Percentiles rank a stretch among this genome's conserved stretches.
Conservation (phyloP, 2,113 vertebrate genomes). For the Mobula birostris region DNA sequence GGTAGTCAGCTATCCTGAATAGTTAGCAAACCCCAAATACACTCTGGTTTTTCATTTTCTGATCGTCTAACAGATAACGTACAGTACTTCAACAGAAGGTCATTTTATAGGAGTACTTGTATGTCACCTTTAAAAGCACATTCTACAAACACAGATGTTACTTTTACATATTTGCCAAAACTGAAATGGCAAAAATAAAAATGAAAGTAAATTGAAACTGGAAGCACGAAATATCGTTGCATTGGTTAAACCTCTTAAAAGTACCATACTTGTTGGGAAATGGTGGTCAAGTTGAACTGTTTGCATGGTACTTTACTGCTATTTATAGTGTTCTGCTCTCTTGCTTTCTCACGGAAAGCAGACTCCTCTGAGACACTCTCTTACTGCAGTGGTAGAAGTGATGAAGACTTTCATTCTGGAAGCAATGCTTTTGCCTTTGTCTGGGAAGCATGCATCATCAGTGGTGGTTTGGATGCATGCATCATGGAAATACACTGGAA, state of each 20-base stretch:
- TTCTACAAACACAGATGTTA: background rate
- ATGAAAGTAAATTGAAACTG: background rate
- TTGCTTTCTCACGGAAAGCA: background rate
- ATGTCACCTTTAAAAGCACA: background rate
- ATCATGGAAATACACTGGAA: background rate
- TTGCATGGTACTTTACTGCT: background rate
- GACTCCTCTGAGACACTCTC: background rate
- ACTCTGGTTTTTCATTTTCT: background rate
- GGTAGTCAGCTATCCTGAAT: background rate
- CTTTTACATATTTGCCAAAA: background rate
- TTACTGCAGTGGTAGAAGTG: background rate
- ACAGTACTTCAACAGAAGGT: background rate
- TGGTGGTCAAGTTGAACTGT: background rate
- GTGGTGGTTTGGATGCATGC: background rate
- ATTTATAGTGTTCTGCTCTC: background rate
- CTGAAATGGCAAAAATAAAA: background rate
- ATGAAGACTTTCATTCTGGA: background rate
- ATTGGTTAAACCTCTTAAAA: background rate
- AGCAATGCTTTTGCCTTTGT: background rate
- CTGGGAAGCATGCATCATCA: background rate
- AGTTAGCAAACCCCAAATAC: background rate
- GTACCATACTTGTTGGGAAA: background rate
- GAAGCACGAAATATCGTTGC: background rate
- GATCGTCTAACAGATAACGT: background rate
- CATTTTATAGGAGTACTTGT: background rate